Evolutionary conservation across 2,797 vertebrate genomes (phyloP).

Genomic region (Varecia variegata): DNA sequence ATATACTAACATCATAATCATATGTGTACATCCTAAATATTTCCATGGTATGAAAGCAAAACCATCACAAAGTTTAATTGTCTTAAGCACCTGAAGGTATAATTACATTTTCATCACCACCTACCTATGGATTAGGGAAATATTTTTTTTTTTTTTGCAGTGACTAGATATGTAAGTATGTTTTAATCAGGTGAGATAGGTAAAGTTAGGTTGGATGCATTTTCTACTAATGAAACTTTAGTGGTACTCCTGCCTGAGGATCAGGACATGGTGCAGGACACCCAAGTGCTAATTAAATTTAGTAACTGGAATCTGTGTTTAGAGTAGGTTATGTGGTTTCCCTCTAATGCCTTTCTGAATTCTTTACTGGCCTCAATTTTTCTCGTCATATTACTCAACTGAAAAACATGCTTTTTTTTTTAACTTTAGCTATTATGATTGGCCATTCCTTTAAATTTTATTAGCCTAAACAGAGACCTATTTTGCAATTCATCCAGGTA

Average conservation of each 20-base stretch:
- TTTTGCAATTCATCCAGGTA: slow-evolving; percentile 86
- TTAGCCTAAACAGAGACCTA: not conserved
- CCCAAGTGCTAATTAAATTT: not conserved
- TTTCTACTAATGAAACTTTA: not conserved
- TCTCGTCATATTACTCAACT: not conserved
- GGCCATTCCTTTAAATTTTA: not conserved
- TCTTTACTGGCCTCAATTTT: not conserved
- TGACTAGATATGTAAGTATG: not conserved
- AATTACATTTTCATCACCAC: not conserved
- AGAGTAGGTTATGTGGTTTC: not conserved
- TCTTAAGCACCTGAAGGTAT: not conserved
- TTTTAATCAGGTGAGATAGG: not conserved
- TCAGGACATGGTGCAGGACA: fast-evolving
- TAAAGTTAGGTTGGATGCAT: no score
- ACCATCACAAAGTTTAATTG: not conserved
- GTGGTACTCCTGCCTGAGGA: no score
- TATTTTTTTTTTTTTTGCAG: not conserved
- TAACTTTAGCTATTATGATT: not conserved
- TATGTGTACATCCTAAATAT: not conserved
- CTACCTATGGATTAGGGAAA: not conserved
- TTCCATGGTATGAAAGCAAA: not conserved
- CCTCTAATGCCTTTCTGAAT: not conserved
- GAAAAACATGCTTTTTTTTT: not conserved
- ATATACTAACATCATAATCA: not conserved
- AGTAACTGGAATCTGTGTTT: not conserved